Base-by-base conservation (phyloP, 2,888 invertebrate species). In the Mythimna ferrago region DNA sequence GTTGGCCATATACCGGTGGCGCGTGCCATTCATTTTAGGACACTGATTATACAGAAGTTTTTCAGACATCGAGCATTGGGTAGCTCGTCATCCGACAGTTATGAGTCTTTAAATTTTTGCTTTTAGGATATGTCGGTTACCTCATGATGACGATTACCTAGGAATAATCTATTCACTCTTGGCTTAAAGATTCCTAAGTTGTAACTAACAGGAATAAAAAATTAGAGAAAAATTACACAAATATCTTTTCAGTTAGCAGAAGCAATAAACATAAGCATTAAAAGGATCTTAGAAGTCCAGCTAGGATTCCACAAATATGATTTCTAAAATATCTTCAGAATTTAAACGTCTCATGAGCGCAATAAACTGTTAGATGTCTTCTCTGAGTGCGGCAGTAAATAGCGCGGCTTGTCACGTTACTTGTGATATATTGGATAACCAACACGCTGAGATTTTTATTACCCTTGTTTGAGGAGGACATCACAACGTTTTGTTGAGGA, bases 261-360 rank as follows among this genome's bases (percentile, higher is more conserved):
- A 54, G 14, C 14, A 56, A 56, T 60, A 48, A 67, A 75, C 67
- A 63, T n/a, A 35, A 57, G 11, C 11, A 7, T 16, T 11, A 41
- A n/a, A 71, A 60, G 21, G 48, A 44, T 0, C 11, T 58, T 1
- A 41, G 21, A 2, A 38, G 26, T 14, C 6, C n/a, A 38, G n/a
- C 56, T 65, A 35, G 2, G 14, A 61, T 35, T 26, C 11, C 21
- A 53, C 2, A 11, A 72, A 73, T 63, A 66, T 66, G 32, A 78
- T 63, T 72, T 78, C 38, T 14, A 35, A 56, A 74, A 69, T 54
- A 74, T 69, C 44, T 57, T 6, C 54, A 65, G 51, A 68, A 73
- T 73, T 68, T 66, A 75, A 76, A 11, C 6, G 19, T 63, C 80
- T 68, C 74, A 14, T 3, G 75, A 26, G 80, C 26, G 65, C 38